Evolutionary conservation across 2,888 invertebrate species (phyloP).

Genomic region (Stenurella melanura): DNA sequence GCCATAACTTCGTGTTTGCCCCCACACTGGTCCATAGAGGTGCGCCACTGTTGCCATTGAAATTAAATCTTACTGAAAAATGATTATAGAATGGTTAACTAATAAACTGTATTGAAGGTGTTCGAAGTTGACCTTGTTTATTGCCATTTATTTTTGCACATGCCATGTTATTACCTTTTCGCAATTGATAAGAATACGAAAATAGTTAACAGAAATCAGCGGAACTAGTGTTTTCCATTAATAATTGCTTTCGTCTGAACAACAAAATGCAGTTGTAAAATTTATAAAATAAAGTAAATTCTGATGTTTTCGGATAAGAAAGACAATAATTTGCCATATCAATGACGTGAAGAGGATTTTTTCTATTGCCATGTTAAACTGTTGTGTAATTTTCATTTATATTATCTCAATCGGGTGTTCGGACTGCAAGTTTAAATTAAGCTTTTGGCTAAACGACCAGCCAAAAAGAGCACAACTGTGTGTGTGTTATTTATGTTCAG

Average conservation of each 20-base stretch:
- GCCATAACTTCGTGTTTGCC: not conserved
- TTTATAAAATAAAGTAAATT: constrained; percentile 45
- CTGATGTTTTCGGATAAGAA: constrained; percentile 49
- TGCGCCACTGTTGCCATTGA: not conserved
- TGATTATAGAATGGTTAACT: not conserved
- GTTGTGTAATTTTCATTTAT: not conserved
- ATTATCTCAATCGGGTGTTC: not conserved
- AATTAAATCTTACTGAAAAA: not conserved
- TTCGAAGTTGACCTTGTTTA: constrained; percentile 10
- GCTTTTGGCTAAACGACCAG: not conserved
- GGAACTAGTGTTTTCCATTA: not conserved
- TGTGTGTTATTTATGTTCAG: constrained; percentile 5
- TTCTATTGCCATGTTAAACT: not conserved
- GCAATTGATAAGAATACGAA: not conserved
- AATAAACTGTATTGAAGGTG: not conserved
- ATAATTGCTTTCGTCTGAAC: not conserved
- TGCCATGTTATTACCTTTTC: not conserved
- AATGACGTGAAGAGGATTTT: constrained; percentile 36
- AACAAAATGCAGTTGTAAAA: not conserved
- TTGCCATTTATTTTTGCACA: not conserved
- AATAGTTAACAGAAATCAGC: not conserved
- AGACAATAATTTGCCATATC: constrained; percentile 44
- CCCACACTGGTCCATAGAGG: not conserved
- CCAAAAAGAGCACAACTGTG: not conserved
- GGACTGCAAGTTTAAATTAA: constrained; percentile 29